Base-by-base conservation (phyloP, 2,888 invertebrate genomes). In the Tetragonula carbonaria region DNA sequence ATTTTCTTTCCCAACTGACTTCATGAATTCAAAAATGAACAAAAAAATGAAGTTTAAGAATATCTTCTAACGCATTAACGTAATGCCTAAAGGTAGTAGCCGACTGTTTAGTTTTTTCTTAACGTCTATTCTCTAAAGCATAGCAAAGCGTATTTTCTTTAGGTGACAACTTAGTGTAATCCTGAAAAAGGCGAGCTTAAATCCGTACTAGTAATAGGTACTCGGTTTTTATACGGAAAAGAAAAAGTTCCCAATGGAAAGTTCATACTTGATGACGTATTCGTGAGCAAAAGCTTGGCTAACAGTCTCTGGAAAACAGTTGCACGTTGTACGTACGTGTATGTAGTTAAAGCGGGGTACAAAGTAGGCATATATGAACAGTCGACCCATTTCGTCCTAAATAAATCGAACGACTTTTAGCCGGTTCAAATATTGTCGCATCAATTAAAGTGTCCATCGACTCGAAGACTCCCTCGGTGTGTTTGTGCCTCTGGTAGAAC, bases 341-440 rank as follows among this genome's bases (percentile, higher is more conserved):
- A 84, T 11, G 77, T 73, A 67, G 53, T 67, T 74, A 75, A 70
- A 83, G 74, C 68, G 82, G 82, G 83, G 83, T 86, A 89, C 88
- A 89, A 89, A 89, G 83, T 89, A 87, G 84, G 76, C 75, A 87
- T 82, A 80, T 90, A 79, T 83, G 78, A 83, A 88, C 80, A 85
- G 80, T 81, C 68, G 79, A 75, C 80, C 88, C 84, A 79, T 80
- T 82, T 78, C 71, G 80, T 90, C 89, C 88, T 89, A 89, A 90
- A 93, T 92, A 93, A 93, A 93, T 92, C 91, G 88, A 84, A 72
- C 88, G 88, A 92, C 93, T 92, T 91, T 92, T 90, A 89, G 92
- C 84, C 88, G 91, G 87, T 80, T 86, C 93, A 93, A 93, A 93
- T 93, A 93, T 93, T 93, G 93, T 93, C 93, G 91, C 92, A 91